A percentile compares a stretch with the other conserved stretches of the same genome.
Conservation (phyloP, 2,797 vertebrate genomes). For the Sebastes paucispinis region DNA sequence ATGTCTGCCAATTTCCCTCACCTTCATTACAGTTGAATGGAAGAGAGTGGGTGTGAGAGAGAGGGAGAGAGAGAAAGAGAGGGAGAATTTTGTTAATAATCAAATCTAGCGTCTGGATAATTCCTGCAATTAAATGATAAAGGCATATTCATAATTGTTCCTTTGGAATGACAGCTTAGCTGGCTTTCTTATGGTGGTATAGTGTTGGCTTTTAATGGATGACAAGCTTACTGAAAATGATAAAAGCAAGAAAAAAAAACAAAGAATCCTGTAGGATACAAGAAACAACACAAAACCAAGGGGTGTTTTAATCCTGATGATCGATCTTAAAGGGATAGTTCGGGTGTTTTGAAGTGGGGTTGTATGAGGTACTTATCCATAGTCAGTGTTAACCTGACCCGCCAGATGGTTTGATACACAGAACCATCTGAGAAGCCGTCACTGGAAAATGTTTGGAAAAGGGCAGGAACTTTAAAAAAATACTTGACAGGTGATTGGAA, state of each 20-base stretch:
- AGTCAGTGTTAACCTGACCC: not conserved
- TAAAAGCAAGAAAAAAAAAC: not conserved
- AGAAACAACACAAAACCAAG: constrained; percentile 5
- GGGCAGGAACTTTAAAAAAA: no score
- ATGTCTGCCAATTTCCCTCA: constrained; percentile 65
- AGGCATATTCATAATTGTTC: constrained; percentile 52
- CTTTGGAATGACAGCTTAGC: constrained; percentile 46
- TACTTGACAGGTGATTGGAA: no score
- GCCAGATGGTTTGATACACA: not conserved
- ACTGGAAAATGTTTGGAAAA: no score
- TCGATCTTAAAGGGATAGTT: not conserved
- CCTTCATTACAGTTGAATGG: constrained; percentile 59
- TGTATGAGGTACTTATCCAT: not conserved
- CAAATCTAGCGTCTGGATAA: constrained; percentile 65
- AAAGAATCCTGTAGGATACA: not conserved
- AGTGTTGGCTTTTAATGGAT: constrained; percentile 48
- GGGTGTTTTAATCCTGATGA: not conserved
- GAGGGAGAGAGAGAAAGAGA: not conserved
- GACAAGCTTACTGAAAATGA: constrained; percentile 48
- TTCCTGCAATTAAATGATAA: constrained; percentile 76
- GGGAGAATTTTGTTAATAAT: constrained; percentile 58
- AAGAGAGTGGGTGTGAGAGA: constrained; percentile 14
- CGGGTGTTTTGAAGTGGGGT: not conserved
- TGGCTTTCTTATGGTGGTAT: constrained; percentile 39
- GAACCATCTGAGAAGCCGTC: not conserved